Conservation (phyloP, 2,888 invertebrate genomes). For the Pandemis cinnamomeana region DNA sequence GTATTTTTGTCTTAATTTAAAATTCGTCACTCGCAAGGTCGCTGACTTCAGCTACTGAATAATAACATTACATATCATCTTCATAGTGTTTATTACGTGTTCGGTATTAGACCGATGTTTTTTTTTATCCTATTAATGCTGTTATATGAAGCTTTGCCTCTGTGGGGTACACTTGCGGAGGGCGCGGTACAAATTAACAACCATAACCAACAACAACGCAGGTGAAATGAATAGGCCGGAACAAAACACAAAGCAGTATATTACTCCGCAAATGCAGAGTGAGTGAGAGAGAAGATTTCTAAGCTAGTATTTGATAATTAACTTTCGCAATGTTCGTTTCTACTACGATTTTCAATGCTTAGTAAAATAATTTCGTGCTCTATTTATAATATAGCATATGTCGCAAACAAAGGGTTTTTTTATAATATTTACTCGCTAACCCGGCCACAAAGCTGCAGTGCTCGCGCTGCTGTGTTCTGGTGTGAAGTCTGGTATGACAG, state of each 20-base stretch:
- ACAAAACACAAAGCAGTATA: conserved; percentile 46
- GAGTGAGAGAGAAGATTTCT: conserved; percentile 30
- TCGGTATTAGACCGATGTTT: neutral
- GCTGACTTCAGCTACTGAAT: no score
- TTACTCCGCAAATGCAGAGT: conserved; percentile 56
- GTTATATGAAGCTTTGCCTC: neutral
- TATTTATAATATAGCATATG: no score
- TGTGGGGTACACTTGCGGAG: neutral
- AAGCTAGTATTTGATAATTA: neutral
- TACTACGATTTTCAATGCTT: no score
- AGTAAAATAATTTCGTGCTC: no score
- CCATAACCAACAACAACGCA: conserved; percentile 55
- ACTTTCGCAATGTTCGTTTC: neutral
- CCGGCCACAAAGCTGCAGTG: no score
- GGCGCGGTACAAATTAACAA: conserved; percentile 21
- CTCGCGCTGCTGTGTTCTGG: no score
- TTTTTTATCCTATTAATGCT: neutral
- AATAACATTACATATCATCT: neutral
- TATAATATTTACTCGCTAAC: no score
- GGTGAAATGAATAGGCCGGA: conserved; percentile 41
- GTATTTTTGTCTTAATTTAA: no score
- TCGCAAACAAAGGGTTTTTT: no score
- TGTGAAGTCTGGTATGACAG: no score
- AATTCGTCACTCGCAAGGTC: no score
- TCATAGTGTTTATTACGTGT: neutral